These are phyloP conservation scores for Semotilus atromaculatus DNA, from an alignment of 2,797 vertebrate species.

Conservation along the genomic window DNA sequence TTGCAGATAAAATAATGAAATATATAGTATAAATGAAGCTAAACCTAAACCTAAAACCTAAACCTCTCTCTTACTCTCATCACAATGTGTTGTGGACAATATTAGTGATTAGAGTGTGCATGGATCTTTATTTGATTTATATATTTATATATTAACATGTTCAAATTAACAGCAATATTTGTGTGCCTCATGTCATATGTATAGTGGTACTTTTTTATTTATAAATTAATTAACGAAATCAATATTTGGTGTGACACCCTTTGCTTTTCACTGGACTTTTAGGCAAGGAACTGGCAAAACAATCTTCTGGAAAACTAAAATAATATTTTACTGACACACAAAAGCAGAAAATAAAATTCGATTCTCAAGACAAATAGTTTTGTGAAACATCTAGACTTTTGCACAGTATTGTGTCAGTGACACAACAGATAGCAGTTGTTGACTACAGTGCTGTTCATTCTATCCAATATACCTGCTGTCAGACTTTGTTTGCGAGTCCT, in stretches of 20 bases:
- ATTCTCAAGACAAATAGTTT: neutral
- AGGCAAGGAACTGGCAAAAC: neutral
- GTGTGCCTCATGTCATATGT: neutral
- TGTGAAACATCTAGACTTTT: neutral
- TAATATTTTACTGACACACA: neutral
- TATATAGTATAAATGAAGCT: neutral
- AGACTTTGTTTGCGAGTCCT: neutral
- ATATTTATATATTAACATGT: neutral
- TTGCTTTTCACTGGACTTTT: neutral
- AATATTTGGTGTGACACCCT: neutral
- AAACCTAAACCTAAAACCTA: neutral
- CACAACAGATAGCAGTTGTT: neutral
- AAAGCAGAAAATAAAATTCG: slow-evolving; percentile 3
- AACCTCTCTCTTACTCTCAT: neutral
- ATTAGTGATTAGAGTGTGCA: neutral
- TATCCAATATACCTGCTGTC: neutral
- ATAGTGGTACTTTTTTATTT: neutral
- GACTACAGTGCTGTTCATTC: neutral
- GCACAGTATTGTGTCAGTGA: neutral
- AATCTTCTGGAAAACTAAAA: neutral
- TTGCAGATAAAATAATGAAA: neutral
- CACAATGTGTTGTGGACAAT: neutral
- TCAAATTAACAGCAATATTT: neutral
- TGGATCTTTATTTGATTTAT: too few species aligned
- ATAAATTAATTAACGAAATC: neutral